A percentile compares a stretch with the other conserved stretches of the same genome.
phyloP scores from a whole-genome alignment of 2,888 invertebrate species.

The Oligia strigilis region DNA sequence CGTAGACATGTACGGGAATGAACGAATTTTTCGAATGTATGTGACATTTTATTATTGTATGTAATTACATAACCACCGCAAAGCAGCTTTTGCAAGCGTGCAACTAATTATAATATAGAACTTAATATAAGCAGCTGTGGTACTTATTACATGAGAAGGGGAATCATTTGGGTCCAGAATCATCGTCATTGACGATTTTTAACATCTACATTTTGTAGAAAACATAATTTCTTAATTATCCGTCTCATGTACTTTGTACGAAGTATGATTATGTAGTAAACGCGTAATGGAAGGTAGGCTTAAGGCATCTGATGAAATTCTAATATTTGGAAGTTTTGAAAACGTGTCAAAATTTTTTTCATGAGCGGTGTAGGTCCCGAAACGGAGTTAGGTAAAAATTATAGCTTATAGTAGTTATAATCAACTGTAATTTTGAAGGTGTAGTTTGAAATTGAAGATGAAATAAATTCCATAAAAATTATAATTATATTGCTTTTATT shows the following conservation, averaged over 20 bases:
- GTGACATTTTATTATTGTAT: conserved; percentile 78
- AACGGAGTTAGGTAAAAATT: conserved; percentile 86
- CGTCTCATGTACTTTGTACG: conserved; percentile 69
- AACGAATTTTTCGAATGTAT: conserved; percentile 81
- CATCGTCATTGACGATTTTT: conserved; percentile 65
- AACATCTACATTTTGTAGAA: conserved; percentile 62
- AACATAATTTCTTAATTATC: conserved; percentile 57
- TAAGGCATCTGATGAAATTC: conserved; percentile 75
- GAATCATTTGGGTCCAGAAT: conserved; percentile 68
- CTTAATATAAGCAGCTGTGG: conserved; percentile 76
- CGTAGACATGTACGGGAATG: conserved; percentile 82
- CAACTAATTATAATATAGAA: conserved; percentile 83
- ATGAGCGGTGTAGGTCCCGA: conserved; percentile 80
- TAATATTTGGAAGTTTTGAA: conserved; percentile 83
- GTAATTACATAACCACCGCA: conserved; percentile 86
- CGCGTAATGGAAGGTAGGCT: conserved; percentile 84
- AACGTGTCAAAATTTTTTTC: conserved; percentile 88
- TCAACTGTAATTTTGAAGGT: conserved; percentile 89
- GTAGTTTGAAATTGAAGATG: conserved; percentile 90
- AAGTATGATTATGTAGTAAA: conserved; percentile 79
- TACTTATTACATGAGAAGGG: conserved; percentile 74
- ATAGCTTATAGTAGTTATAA: conserved; percentile 90
- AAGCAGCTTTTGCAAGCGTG: conserved; percentile 88
- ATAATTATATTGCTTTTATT: conserved; percentile 47
- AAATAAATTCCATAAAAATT: conserved; percentile 86